Percentiles rank a stretch among this genome's conserved stretches.
These are phyloP conservation scores for Corbicula japonica DNA, from an alignment of 2,888 invertebrate genomes.

Conservation along the genomic window DNA sequence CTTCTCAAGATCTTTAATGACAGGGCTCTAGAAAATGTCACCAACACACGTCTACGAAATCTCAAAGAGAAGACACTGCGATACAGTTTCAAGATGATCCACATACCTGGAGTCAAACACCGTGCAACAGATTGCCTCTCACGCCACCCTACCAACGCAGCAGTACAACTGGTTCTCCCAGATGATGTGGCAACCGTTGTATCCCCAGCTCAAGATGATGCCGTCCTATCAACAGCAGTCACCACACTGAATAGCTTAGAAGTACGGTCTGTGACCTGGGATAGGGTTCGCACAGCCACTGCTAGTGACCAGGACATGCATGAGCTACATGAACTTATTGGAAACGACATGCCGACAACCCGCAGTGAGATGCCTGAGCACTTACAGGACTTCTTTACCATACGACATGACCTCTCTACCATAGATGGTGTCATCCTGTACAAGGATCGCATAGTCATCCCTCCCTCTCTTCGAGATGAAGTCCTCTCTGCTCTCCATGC, in stretches of 20 bases:
- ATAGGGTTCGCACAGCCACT: conserved; percentile 54
- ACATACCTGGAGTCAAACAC: conserved; percentile 52
- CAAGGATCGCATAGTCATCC: conserved; percentile 70
- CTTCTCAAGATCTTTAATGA: conserved; percentile 50
- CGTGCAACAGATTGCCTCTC: conserved; percentile 54
- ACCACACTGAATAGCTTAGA: conserved; percentile 15
- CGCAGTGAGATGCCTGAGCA: conserved; percentile 32
- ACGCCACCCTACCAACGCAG: conserved; percentile 49
- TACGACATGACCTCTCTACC: conserved; percentile 40
- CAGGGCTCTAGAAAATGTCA: conserved; percentile 47
- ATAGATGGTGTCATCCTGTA: conserved; percentile 64
- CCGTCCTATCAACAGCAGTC: background rate
- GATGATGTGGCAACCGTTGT: conserved; percentile 40
- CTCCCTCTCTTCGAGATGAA: conserved; percentile 57
- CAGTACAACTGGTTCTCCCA: conserved; percentile 10
- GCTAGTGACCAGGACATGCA: conserved; percentile 60
- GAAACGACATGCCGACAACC: conserved; percentile 29
- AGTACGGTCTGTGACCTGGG: conserved; percentile 62
- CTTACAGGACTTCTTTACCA: conserved; percentile 42
- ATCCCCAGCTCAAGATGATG: background rate
- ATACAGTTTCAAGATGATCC: conserved; percentile 46
- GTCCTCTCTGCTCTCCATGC: conserved; percentile 66
- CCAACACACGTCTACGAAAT: conserved; percentile 54
- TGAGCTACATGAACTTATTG: conserved; percentile 34
- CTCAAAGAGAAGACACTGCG: conserved; percentile 51